phyloP scores from a whole-genome alignment of 2,797 vertebrate species.

The Cryptoprocta ferox region DNA sequence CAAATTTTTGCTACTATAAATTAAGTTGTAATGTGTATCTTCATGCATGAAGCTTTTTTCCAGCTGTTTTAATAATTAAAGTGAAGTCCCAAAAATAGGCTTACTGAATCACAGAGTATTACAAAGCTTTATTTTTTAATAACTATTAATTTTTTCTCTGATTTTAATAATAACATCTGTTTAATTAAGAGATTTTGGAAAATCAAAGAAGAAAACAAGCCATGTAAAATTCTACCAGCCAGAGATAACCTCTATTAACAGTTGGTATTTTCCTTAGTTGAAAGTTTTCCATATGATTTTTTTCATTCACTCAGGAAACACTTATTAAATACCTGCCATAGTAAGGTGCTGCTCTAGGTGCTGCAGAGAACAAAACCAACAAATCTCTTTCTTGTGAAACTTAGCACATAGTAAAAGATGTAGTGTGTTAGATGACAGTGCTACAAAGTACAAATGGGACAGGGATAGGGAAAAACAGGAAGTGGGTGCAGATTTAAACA shows the following conservation, averaged over 20 bases:
- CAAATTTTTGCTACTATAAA: background rate
- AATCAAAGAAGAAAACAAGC: background rate
- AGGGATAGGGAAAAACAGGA: background rate
- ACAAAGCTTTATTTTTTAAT: background rate
- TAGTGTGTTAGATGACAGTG: background rate
- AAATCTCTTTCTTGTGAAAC: background rate
- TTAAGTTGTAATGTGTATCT: background rate
- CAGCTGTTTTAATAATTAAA: background rate
- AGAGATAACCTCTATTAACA: background rate
- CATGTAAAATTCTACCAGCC: background rate
- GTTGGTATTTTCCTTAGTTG: background rate
- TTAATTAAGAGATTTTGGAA: background rate
- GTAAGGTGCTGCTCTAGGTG: background rate
- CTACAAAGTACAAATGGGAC: background rate
- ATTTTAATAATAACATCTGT: slow-evolving; percentile 2
- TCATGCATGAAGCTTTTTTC: slow-evolving; percentile 17
- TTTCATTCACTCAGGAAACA: background rate
- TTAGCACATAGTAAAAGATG: background rate
- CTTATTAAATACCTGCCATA: background rate
- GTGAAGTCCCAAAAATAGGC: background rate
- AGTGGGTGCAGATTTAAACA: background rate
- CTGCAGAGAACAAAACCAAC: background rate
- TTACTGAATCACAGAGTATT: background rate
- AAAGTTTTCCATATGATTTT: background rate
- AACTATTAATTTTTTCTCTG: background rate